These are phyloP conservation scores for Eledona agricola DNA, from an alignment of 2,888 invertebrate genomes.

Conservation along the genomic window DNA sequence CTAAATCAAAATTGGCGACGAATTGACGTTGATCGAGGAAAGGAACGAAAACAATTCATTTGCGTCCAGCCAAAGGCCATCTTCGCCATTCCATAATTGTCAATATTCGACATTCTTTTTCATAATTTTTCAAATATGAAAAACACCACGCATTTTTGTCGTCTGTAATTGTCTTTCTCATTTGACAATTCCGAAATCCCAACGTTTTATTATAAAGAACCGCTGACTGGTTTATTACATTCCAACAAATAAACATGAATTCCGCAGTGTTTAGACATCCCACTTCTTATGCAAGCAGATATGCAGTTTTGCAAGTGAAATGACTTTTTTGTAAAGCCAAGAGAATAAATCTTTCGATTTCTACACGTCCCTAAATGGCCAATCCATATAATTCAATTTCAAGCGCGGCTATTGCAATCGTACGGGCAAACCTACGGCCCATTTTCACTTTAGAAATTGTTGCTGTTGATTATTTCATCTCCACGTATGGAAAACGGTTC, in stretches of 20 bases:
- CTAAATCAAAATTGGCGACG: constrained; percentile 12
- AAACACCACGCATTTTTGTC: too few relatives aligned
- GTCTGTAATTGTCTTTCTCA: constrained; percentile 9
- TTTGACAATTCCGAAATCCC: constrained; percentile 9
- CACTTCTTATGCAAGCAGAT: constrained; percentile 18
- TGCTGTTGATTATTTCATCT: constrained; percentile 4
- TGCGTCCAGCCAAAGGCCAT: neutral
- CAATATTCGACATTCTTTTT: too few relatives aligned
- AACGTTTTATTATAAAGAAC: constrained; percentile 16
- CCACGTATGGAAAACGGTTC: neutral
- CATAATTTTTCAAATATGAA: too few relatives aligned
- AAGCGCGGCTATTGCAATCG: neutral
- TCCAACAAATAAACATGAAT: constrained; percentile 23
- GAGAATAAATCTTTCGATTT: constrained; percentile 20
- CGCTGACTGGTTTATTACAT: constrained; percentile 26
- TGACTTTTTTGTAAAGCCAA: constrained; percentile 14
- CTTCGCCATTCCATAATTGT: constrained; percentile 10
- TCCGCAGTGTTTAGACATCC: constrained; percentile 16
- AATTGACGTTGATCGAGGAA: constrained; percentile 3
- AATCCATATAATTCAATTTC: constrained; percentile 20
- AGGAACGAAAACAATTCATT: constrained; percentile 15
- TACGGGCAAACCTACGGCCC: neutral
- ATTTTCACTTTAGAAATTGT: constrained; percentile 4
- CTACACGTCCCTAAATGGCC: constrained; percentile 17
- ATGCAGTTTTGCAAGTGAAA: constrained; percentile 25